These are phyloP conservation scores for Atta colombica DNA, from an alignment of 1,140 invertebrate genomes.

Conservation along the genomic window DNA sequence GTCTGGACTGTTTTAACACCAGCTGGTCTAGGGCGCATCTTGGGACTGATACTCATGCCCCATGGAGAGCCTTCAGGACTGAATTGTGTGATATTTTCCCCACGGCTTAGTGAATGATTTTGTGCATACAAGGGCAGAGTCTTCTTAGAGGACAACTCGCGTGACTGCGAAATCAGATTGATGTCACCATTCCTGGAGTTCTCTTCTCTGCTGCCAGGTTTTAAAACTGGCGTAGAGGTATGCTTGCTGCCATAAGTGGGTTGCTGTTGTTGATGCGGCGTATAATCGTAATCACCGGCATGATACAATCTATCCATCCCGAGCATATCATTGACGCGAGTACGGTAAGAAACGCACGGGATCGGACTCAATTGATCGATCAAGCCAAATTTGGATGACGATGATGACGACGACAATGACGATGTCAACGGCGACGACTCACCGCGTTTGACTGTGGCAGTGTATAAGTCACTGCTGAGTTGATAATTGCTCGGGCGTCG, in stretches of 20 bases:
- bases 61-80: slow-evolving; percentile 78
- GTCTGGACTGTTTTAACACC: slow-evolving; percentile 81
- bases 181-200: slow-evolving; percentile 71
- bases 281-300: background rate
- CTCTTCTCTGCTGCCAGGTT: slow-evolving; percentile 59
- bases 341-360: background rate
- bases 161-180: background rate
- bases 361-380: slow-evolving; percentile 75
- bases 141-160: background rate
- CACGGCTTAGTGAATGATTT: slow-evolving; percentile 56
- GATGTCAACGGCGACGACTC: slow-evolving; percentile 13
- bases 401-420: background rate
- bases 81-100: slow-evolving; percentile 73
- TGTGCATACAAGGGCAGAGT: slow-evolving; percentile 51
- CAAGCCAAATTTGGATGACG: slow-evolving; percentile 53
- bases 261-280: background rate
- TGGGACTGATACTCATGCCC: slow-evolving; percentile 79
- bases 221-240: slow-evolving; percentile 78
- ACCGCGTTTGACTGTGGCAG: slow-evolving; percentile 26
- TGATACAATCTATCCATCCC: background rate
- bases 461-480: slow-evolving; percentile 74
- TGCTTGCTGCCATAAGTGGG: slow-evolving; percentile 51
- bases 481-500: slow-evolving; percentile 75
- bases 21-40: slow-evolving; percentile 74
- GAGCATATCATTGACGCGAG: background rate